These are phyloP conservation scores for Kuschelorhynchus macadamiae DNA, from an alignment of 2,888 invertebrate genomes.

Conservation along the genomic window DNA sequence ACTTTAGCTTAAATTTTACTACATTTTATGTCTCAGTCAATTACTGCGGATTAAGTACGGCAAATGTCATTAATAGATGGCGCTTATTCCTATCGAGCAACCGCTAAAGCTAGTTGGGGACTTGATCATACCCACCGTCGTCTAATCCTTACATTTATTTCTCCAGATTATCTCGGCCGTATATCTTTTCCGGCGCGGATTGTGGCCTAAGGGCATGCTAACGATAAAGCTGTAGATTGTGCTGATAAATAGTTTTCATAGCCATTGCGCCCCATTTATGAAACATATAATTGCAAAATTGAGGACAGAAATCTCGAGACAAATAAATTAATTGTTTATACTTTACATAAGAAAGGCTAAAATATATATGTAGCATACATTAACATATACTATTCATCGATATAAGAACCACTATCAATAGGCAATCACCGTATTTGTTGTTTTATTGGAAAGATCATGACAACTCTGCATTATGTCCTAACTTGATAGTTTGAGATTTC, in stretches of 20 bases:
- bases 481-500: too few species aligned
- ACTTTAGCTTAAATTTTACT: background rate
- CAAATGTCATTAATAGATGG: slow-evolving; percentile 49
- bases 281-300: slow-evolving; percentile 20
- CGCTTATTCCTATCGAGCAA: slow-evolving; percentile 45
- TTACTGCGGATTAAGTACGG: slow-evolving; percentile 33
- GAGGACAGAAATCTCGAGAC: slow-evolving; percentile 19
- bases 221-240: slow-evolving; percentile 69
- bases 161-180: slow-evolving; percentile 68
- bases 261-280: slow-evolving; percentile 61
- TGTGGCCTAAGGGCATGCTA: slow-evolving; percentile 68
- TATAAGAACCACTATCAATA: too few species aligned
- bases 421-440: too few species aligned
- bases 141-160: slow-evolving; percentile 69
- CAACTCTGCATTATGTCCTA: too few species aligned
- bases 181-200: slow-evolving; percentile 66
- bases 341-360: too few species aligned
- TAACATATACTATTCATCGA: too few species aligned
- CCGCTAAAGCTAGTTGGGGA: slow-evolving; percentile 43
- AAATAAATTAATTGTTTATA: slow-evolving; percentile 11
- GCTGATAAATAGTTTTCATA: slow-evolving; percentile 69
- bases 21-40: slow-evolving; percentile 18
- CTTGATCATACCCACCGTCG: slow-evolving; percentile 45
- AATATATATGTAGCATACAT: too few species aligned
- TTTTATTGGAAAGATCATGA: too few species aligned